Base-by-base conservation (phyloP, 2,113 vertebrate species). In the Sphaerodactylus townsendi region DNA sequence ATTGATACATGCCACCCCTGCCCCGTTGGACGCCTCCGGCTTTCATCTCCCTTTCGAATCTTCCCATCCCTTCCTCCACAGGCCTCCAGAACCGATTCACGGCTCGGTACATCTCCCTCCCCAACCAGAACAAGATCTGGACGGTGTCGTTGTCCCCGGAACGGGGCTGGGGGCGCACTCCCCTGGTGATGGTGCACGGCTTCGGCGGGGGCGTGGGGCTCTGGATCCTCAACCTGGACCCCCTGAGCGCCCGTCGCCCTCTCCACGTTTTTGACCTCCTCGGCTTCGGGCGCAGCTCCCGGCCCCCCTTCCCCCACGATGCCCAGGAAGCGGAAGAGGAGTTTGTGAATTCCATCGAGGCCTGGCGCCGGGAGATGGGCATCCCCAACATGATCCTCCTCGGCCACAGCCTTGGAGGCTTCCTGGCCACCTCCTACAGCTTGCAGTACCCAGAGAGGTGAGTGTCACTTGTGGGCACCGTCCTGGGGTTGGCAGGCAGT, bases 171-270 rank as follows among this genome's bases (percentile, higher is more conserved):
- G 92, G 92, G 1, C 94, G 96, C 86, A 97, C 97, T 2, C 98
- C 98, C 0, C 91, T 98, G 84, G 98, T 98, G 89, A 97, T 98
- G 97, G 96, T 98, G 56, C 98, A 98, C 2, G 98, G 98, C 39
- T 98, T 98, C 50, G 98, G 97, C 72, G 98, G 97, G 5, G 97
- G 98, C 0, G 96, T 98, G 3, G 98, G 98, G 7, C 96, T 98
- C 69, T 98, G 98, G 98, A 95, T 98, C 91, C 95, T 96, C 85
- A 98, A 98, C 89, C 90, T 98, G 88, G 97, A 98, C 46, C 65
- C 93, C 0, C 94, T 98, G 86, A 96, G 97, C 68, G 70, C 84
- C 28, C 95, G 93, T 0, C 94, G 97, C 76, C 90, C 96, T 0
- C 91, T 98, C 72, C 93, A 96, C 10, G 96, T 97, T 69, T 97